Percentiles rank a stretch among this genome's conserved stretches.
Evolutionary conservation across 30 jellyfish, hydroid and myxozoan species (phyloP).

Genomic region (Pelagia noctiluca): DNA sequence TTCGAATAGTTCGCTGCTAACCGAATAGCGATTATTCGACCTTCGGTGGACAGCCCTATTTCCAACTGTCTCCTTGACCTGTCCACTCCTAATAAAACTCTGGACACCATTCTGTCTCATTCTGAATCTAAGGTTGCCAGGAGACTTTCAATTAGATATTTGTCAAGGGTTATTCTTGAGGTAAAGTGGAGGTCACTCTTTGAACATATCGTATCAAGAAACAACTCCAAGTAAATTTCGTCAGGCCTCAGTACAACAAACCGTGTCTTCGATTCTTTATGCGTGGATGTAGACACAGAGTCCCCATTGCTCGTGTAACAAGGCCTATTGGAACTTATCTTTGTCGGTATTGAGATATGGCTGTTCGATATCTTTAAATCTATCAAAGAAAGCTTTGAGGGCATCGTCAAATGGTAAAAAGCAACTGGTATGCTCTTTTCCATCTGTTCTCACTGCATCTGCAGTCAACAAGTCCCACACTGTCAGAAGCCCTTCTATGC

Average conservation of each 20-base stretch:
- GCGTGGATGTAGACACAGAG: conserved; percentile 7
- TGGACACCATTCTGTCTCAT: no score
- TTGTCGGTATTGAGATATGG: conserved; percentile 2
- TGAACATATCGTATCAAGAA: no score
- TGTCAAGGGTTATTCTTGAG: no score
- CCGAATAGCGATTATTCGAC: no score
- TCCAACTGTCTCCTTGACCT: no score
- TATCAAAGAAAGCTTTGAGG: not conserved
- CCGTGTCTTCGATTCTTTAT: not conserved
- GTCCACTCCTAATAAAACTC: no score
- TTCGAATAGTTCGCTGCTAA: no score
- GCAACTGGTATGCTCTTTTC: not conserved
- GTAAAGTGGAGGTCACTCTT: no score
- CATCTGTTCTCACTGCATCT: not conserved
- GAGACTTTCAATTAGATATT: no score
- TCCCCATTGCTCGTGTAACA: conserved; percentile 16
- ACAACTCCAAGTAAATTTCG: not conserved
- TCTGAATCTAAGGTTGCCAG: no score
- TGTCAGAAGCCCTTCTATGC: conserved; percentile 1
- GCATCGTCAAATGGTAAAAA: not conserved
- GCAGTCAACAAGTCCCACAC: not conserved
- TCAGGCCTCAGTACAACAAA: not conserved
- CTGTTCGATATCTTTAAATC: not conserved
- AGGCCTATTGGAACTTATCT: conserved; percentile 13
- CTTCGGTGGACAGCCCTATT: no score